These are phyloP conservation scores for Ceratina calcarata DNA, from an alignment of 1,140 invertebrate species.

Conservation along the genomic window DNA sequence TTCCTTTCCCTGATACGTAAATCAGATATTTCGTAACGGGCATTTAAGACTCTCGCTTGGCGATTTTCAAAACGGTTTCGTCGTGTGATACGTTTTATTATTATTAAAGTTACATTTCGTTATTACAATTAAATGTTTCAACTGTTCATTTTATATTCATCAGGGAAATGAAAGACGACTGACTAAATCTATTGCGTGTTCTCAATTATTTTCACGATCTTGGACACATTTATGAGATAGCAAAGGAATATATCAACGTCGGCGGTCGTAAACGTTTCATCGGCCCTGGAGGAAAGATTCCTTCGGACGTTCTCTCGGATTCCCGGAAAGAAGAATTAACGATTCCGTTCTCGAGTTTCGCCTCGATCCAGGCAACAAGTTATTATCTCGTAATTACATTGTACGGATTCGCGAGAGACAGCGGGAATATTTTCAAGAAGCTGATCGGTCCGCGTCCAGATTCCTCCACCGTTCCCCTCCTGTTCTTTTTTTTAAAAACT, in stretches of 20 bases:
- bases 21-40: conserved; percentile 26
- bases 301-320: conserved; percentile 20
- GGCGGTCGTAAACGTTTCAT: conserved; percentile 46
- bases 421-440: conserved; percentile 45
- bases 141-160: too few species aligned
- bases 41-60: not conserved
- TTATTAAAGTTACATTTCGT: too few species aligned
- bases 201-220: not conserved
- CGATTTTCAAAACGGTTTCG: too few species aligned
- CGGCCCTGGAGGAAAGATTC: conserved; percentile 52
- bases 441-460: conserved; percentile 35
- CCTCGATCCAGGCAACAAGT: conserved; percentile 30
- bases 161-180: too few species aligned
- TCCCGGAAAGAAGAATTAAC: conserved; percentile 63
- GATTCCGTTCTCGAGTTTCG: conserved; percentile 55
- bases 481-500: not conserved
- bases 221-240: not conserved
- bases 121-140: too few species aligned
- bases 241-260: conserved; percentile 46
- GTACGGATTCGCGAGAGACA: conserved; percentile 54
- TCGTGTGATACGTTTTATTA: too few species aligned
- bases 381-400: conserved; percentile 66
- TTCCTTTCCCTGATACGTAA: conserved; percentile 29
- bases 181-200: too few species aligned
- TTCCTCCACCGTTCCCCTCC: not conserved